These are phyloP conservation scores for Thalassophryne amazonica DNA, from an alignment of 2,797 vertebrate species.

Conservation along the genomic window DNA sequence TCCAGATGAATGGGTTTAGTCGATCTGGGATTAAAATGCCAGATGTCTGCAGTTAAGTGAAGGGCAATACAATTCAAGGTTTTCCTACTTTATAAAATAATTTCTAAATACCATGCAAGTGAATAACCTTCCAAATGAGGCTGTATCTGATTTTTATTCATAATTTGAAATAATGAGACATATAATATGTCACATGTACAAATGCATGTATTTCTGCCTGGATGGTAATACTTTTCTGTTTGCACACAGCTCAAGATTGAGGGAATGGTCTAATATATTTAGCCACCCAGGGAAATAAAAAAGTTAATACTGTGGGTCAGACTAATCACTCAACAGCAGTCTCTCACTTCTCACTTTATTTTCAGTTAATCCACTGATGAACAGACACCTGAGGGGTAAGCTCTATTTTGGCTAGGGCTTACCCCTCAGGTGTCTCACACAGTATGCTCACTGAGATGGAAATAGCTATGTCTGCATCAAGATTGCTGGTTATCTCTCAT, in stretches of 20 bases:
- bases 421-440: too few species aligned
- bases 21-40: slow-evolving; percentile 65
- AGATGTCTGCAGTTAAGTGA: slow-evolving; percentile 55
- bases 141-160: slow-evolving; percentile 45
- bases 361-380: slow-evolving; percentile 42
- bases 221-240: slow-evolving; percentile 3
- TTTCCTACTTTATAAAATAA: slow-evolving; percentile 48
- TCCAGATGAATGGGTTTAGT: slow-evolving; percentile 57
- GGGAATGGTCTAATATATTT: slow-evolving; percentile 63
- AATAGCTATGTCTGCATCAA: slow-evolving; percentile 9
- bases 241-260: slow-evolving; percentile 35
- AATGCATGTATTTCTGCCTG: slow-evolving; percentile 23
- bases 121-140: slow-evolving; percentile 44
- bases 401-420: too few species aligned
- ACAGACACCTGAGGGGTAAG: not conserved
- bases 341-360: slow-evolving; percentile 45
- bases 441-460: not conserved
- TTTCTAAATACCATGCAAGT: too few species aligned
- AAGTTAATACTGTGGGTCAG: slow-evolving; percentile 54
- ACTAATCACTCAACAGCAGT: slow-evolving; percentile 58
- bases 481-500: slow-evolving; percentile 7
- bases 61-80: slow-evolving; percentile 59
- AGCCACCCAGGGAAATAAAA: slow-evolving; percentile 68
- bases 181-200: slow-evolving; percentile 6
- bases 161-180: slow-evolving; percentile 7